Conservation (phyloP, 2,888 invertebrate genomes). For the Callimorpha dominula region DNA sequence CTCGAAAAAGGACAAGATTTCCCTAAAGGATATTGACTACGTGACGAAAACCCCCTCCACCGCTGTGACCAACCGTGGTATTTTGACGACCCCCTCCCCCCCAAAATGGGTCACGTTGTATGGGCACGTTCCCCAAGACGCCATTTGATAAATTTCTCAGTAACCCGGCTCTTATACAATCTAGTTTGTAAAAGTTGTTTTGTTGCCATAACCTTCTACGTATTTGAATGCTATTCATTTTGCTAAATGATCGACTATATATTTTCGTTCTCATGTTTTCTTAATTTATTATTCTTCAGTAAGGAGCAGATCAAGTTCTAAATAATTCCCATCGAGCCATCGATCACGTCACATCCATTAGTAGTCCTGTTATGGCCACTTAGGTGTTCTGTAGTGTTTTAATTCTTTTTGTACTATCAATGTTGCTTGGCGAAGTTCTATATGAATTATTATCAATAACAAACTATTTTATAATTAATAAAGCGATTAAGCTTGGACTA, state of each 20-base stretch:
- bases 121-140: too few relatives aligned
- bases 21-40: too few relatives aligned
- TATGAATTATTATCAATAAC: conserved; percentile 10
- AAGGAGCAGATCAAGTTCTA: conserved; percentile 53
- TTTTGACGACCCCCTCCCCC: too few relatives aligned
- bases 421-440: conserved; percentile 46
- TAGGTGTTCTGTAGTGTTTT: conserved; percentile 59
- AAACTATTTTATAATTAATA: not conserved
- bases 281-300: conserved; percentile 24
- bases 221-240: not conserved
- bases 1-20: too few relatives aligned
- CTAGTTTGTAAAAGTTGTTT: not conserved
- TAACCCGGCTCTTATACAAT: not conserved
- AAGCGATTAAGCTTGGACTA: not conserved
- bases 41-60: too few relatives aligned
- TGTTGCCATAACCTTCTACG: not conserved
- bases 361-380: conserved; percentile 65
- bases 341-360: conserved; percentile 64
- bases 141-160: too few relatives aligned
- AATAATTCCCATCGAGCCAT: conserved; percentile 39
- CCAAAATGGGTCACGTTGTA: too few relatives aligned
- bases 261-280: not conserved
- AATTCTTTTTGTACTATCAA: conserved; percentile 35
- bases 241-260: too few relatives aligned
- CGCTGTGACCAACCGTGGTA: too few relatives aligned